Evolutionary conservation across 2,113 vertebrate species (phyloP).

Genomic region (Rhineura floridana): DNA sequence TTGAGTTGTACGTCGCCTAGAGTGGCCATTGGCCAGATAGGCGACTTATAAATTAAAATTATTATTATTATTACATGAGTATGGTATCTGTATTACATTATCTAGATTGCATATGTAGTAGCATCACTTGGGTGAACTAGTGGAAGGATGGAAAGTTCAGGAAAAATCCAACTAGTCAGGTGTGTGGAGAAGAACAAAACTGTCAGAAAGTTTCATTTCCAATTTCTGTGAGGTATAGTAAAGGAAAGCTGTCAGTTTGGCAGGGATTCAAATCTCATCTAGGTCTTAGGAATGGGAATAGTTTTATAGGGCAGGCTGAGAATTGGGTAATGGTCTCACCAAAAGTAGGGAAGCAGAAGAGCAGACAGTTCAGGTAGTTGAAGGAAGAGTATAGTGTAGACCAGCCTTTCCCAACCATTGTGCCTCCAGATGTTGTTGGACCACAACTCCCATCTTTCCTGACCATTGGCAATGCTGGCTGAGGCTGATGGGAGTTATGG

Average conservation of each 20-base stretch:
- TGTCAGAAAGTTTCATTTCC: background rate
- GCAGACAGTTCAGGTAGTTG: background rate
- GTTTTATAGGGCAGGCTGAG: background rate
- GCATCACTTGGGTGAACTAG: background rate
- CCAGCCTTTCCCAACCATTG: too few relatives aligned
- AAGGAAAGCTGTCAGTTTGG: background rate
- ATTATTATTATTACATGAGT: too few relatives aligned
- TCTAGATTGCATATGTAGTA: background rate
- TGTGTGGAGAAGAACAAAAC: background rate
- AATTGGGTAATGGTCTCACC: background rate
- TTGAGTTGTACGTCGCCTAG: too few relatives aligned
- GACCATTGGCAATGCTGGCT: too few relatives aligned
- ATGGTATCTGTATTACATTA: too few relatives aligned
- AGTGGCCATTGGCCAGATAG: too few relatives aligned
- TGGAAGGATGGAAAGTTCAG: background rate
- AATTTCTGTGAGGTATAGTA: background rate
- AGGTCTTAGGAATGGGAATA: background rate
- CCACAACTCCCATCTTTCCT: too few relatives aligned
- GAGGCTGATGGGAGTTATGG: too few relatives aligned
- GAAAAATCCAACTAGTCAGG: background rate
- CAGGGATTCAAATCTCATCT: background rate
- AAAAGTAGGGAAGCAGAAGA: background rate
- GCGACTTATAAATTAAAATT: too few relatives aligned
- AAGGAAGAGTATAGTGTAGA: too few relatives aligned
- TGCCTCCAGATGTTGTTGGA: too few relatives aligned